Percentiles rank a stretch among this genome's conserved stretches.
phyloP scores from a whole-genome alignment of 1,140 invertebrate genomes.

The Ridgeia piscesae region DNA sequence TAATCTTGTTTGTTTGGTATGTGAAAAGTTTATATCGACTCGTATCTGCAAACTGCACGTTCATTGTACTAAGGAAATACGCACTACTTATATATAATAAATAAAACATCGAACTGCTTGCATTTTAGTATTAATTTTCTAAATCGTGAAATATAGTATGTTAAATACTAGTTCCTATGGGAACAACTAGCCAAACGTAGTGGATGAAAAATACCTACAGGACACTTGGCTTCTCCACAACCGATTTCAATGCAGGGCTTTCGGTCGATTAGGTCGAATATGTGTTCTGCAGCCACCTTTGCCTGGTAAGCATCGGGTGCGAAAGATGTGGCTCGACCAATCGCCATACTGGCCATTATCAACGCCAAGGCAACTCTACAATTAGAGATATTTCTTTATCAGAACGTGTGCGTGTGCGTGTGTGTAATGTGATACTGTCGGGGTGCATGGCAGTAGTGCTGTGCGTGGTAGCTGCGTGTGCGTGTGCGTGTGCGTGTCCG shows the following conservation, averaged over 20 bases:
- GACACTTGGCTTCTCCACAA: slow-evolving; percentile 32
- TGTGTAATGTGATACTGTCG: too few relatives aligned
- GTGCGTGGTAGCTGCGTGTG: too few relatives aligned
- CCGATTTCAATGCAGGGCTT: slow-evolving; percentile 57
- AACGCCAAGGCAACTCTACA: background rate
- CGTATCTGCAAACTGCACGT: too few relatives aligned
- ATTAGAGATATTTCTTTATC: background rate
- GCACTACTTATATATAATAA: slow-evolving; percentile 32
- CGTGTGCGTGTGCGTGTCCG: background rate
- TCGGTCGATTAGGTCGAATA: slow-evolving; percentile 56
- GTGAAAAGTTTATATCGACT: too few relatives aligned
- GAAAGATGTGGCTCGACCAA: slow-evolving; percentile 82
- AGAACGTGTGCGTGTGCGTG: too few relatives aligned
- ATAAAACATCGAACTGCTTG: background rate
- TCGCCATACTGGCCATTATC: slow-evolving; percentile 60
- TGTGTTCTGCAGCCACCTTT: slow-evolving; percentile 69
- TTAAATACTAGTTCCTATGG: too few relatives aligned
- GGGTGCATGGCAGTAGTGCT: background rate
- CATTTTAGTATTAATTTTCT: background rate
- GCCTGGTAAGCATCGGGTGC: slow-evolving; percentile 84
- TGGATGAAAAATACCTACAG: slow-evolving; percentile 24
- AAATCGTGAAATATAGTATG: background rate
- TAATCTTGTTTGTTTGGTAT: too few relatives aligned
- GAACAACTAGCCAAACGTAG: background rate
- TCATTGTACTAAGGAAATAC: too few relatives aligned